A percentile compares a stretch with the other conserved stretches of the same genome.
These are phyloP conservation scores for Spea hammondii DNA, from an alignment of 2,797 vertebrate species.

Conservation along the genomic window DNA sequence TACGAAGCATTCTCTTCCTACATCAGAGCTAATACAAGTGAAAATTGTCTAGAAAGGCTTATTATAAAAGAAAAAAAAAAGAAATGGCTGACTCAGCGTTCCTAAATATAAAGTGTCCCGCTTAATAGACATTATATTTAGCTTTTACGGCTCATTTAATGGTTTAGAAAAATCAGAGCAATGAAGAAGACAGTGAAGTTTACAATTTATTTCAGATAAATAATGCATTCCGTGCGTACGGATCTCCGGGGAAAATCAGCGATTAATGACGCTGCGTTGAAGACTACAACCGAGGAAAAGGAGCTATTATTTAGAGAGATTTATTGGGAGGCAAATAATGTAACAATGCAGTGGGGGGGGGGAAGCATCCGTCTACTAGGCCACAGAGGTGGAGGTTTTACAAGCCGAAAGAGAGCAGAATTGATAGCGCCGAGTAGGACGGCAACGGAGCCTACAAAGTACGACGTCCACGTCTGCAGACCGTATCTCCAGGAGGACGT, in stretches of 20 bases:
- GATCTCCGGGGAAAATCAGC: not conserved
- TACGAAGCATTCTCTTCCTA: no score
- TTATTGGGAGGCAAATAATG: not conserved
- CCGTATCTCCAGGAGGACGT: not conserved
- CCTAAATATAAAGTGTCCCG: not conserved
- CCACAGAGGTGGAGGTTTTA: not conserved
- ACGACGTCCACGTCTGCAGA: no score
- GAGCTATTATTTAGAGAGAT: not conserved
- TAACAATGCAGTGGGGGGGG: not conserved
- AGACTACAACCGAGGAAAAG: not conserved
- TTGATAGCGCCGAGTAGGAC: not conserved
- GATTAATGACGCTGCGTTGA: not conserved
- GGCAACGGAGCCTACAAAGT: not conserved
- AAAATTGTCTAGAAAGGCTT: no score
- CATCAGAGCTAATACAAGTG: no score
- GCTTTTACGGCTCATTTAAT: conserved; percentile 5
- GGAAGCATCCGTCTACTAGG: not conserved
- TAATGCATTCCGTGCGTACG: not conserved
- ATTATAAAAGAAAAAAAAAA: no score
- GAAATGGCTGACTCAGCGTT: not conserved
- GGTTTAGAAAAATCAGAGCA: not conserved
- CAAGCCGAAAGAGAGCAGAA: not conserved
- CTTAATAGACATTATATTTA: not conserved
- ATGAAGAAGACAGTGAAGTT: not conserved
- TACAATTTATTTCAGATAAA: conserved; percentile 1